Percentiles rank a stretch among this genome's conserved stretches.
These are phyloP conservation scores for Oxyruncus cristatus DNA, from an alignment of 2,113 vertebrate genomes.

Conservation along the genomic window DNA sequence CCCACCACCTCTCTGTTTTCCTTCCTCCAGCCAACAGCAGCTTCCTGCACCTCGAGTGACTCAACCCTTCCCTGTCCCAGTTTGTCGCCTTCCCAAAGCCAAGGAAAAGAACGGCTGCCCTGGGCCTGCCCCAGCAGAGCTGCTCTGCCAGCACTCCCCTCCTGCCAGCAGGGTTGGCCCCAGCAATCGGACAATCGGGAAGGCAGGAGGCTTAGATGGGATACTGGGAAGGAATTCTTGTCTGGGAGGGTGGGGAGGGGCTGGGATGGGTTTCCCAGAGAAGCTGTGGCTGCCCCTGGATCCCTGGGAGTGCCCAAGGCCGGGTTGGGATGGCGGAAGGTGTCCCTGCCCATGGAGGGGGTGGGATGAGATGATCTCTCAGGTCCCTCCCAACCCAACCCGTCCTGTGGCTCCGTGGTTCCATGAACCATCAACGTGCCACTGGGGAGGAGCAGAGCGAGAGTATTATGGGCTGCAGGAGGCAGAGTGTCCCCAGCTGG, in stretches of 20 bases:
- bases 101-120: not conserved
- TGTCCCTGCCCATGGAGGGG: not conserved
- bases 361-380: not conserved
- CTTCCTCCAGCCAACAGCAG: not conserved
- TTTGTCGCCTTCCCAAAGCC: not conserved
- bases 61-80: slow-evolving; percentile 26
- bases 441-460: not conserved
- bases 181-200: too few species aligned
- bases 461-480: not conserved
- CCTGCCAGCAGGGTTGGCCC: not conserved
- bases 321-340: not conserved
- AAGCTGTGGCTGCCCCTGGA: not conserved
- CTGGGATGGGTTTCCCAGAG: not conserved
- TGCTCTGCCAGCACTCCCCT: not conserved
- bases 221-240: not conserved
- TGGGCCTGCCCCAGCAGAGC: not conserved
- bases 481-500: too few species aligned
- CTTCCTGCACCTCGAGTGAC: not conserved
- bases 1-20: not conserved
- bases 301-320: not conserved
- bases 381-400: not conserved
- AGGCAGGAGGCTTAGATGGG: not conserved
- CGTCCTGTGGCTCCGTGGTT: not conserved
- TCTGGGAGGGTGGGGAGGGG: not conserved
- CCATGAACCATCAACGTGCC: not conserved